phyloP scores from a whole-genome alignment of 1,140 invertebrate genomes.

The Amyelois transitella region DNA sequence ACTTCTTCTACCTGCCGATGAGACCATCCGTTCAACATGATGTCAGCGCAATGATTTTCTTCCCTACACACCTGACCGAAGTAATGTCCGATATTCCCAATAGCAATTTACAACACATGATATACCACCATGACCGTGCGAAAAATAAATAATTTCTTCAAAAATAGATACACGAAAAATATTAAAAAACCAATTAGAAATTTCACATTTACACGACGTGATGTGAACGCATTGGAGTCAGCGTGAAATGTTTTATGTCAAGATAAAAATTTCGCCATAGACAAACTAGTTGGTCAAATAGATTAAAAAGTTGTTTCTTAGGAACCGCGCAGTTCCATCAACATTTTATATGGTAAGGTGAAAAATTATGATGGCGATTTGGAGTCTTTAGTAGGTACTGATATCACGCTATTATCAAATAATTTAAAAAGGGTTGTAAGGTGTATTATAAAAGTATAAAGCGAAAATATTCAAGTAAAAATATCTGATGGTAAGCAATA shows the following conservation, averaged over 20 bases:
- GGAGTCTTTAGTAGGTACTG: too few species aligned
- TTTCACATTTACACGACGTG: conserved; percentile 61
- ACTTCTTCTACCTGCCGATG: conserved; percentile 44
- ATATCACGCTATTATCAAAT: too few species aligned
- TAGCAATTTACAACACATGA: conserved; percentile 64
- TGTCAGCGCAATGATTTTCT: conserved; percentile 38
- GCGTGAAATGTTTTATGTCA: conserved; percentile 35
- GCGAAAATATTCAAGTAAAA: too few species aligned
- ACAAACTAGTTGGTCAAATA: conserved; percentile 20
- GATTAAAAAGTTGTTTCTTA: neutral
- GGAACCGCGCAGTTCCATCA: too few species aligned
- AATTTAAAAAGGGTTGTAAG: too few species aligned
- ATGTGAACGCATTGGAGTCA: conserved; percentile 41
- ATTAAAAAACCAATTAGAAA: conserved; percentile 65
- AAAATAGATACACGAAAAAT: conserved; percentile 70
- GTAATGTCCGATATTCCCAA: conserved; percentile 27
- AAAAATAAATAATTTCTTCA: conserved; percentile 68
- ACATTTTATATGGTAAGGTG: too few species aligned
- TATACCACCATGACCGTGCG: conserved; percentile 54
- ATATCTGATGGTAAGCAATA: too few species aligned
- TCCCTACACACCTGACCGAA: conserved; percentile 32
- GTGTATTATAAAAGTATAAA: too few species aligned
- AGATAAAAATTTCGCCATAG: conserved; percentile 25
- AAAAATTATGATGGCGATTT: too few species aligned
- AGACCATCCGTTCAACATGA: conserved; percentile 69